phyloP scores from a whole-genome alignment of 1,140 invertebrate species.

The Venturia canescens region DNA sequence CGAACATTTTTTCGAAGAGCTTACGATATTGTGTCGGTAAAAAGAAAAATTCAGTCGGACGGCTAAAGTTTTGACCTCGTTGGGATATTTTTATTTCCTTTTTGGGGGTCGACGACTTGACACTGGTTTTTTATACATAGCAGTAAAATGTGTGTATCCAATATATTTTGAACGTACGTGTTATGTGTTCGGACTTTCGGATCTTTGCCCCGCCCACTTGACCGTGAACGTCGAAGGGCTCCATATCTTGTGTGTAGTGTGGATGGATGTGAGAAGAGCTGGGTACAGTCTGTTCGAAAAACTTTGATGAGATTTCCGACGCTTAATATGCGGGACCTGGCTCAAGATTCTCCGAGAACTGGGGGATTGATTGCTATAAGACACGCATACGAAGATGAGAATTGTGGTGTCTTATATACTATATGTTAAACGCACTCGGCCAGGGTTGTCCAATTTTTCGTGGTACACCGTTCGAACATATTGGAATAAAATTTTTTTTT shows the following conservation, averaged over 20 bases:
- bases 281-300: conserved; percentile 30
- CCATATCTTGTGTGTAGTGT: background rate
- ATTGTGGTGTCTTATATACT: too few relatives aligned
- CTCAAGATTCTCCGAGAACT: too few relatives aligned
- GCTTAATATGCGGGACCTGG: background rate
- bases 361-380: too few relatives aligned
- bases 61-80: conserved; percentile 20
- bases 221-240: conserved; percentile 32
- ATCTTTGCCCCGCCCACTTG: conserved; percentile 42
- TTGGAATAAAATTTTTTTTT: too few relatives aligned
- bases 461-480: too few relatives aligned
- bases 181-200: conserved; percentile 30
- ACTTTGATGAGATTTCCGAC: background rate
- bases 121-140: background rate
- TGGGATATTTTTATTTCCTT: background rate
- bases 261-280: background rate
- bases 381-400: too few relatives aligned
- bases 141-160: background rate
- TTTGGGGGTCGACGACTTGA: conserved; percentile 20
- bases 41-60: background rate
- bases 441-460: too few relatives aligned
- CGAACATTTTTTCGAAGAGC: background rate
- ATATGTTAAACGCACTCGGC: too few relatives aligned
- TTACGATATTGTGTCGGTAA: background rate
- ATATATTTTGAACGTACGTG: too few relatives aligned